These are phyloP conservation scores for Helicoverpa assulta DNA, from an alignment of 2,888 invertebrate species.

Conservation along the genomic window DNA sequence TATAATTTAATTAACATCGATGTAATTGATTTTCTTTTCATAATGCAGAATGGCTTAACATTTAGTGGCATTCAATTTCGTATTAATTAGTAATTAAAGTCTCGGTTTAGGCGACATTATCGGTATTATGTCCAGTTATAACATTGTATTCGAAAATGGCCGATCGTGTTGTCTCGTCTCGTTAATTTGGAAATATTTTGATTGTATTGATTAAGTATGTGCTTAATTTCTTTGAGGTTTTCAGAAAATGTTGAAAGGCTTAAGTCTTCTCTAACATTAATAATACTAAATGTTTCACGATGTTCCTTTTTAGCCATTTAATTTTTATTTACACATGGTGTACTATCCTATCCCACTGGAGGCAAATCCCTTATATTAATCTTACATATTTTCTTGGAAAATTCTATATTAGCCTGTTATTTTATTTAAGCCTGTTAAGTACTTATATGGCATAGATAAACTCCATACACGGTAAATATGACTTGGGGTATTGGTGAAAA, in stretches of 20 bases:
- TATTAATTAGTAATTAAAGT: constrained; percentile 42
- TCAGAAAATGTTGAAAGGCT: not conserved
- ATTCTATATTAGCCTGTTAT: too few species aligned
- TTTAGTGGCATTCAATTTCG: constrained; percentile 21
- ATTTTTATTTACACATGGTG: too few species aligned
- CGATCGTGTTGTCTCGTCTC: constrained; percentile 15
- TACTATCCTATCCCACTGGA: too few species aligned
- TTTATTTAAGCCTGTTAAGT: too few species aligned
- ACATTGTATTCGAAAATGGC: constrained; percentile 26
- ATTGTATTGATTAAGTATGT: constrained; percentile 1
- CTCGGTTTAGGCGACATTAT: constrained; percentile 40
- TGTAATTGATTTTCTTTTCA: constrained; percentile 29
- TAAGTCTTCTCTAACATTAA: not conserved
- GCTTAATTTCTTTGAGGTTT: constrained; percentile 15
- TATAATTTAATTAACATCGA: constrained; percentile 5
- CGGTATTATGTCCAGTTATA: constrained; percentile 40
- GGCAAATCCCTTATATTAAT: too few species aligned
- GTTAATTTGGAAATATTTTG: constrained; percentile 6
- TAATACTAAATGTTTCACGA: not conserved
- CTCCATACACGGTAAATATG: too few species aligned
- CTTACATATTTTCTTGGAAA: too few species aligned
- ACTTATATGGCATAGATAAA: too few species aligned
- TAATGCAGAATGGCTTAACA: constrained; percentile 15
- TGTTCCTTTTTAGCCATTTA: too few species aligned
- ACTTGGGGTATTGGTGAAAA: too few species aligned